Conservation (phyloP, 2,797 vertebrate genomes). For the Anas bernieri region DNA sequence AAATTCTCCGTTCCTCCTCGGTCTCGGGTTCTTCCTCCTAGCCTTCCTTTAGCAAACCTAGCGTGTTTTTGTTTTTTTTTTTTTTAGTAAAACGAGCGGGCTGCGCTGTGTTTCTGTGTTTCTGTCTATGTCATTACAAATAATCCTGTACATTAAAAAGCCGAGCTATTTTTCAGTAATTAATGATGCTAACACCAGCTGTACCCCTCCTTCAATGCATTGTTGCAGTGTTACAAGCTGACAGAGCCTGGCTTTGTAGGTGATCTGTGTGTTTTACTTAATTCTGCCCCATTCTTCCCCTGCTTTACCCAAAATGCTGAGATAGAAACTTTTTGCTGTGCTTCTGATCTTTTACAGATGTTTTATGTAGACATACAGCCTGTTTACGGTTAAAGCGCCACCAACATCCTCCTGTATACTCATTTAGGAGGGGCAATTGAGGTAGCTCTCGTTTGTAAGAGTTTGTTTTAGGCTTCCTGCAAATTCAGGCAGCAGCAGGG, state of each 20-base stretch:
- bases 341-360: neutral
- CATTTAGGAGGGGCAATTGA: neutral
- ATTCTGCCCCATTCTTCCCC: neutral
- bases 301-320: neutral
- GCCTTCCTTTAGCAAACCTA: neutral
- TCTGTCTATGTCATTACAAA: neutral
- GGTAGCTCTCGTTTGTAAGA: neutral
- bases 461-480: neutral
- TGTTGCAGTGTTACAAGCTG: neutral
- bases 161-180: neutral
- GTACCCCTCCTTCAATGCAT: neutral
- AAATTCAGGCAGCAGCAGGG: neutral
- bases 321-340: neutral
- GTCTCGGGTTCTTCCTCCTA: neutral
- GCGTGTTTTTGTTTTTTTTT: too few species aligned
- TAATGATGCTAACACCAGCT: accelerated
- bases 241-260: neutral
- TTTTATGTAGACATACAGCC: neutral
- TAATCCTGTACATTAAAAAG: neutral
- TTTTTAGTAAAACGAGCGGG: neutral
- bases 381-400: neutral
- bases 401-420: neutral
- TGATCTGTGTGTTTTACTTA: neutral
- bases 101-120: neutral
- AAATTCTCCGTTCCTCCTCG: neutral